Conservation (phyloP, 2,113 vertebrate genomes). For the Brachypodius melanocephalos region DNA sequence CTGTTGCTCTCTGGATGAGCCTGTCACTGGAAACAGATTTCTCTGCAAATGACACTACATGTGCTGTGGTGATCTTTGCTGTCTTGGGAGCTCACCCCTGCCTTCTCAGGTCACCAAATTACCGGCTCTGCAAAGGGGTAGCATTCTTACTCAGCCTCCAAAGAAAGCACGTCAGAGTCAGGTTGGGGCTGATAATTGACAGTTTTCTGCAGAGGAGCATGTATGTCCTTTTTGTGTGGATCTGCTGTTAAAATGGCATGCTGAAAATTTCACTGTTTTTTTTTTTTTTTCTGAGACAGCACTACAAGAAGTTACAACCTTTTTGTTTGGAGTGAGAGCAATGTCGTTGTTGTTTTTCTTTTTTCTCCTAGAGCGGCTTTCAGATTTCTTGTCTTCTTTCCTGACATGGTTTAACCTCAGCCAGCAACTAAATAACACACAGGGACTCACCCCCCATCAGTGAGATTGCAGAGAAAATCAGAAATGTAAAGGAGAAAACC, state of each 20-base stretch:
- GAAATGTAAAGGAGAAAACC: background rate
- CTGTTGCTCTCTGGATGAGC: background rate
- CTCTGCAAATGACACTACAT: background rate
- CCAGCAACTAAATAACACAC: background rate
- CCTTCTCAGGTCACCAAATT: background rate
- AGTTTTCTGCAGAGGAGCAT: background rate
- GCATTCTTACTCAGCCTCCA: background rate
- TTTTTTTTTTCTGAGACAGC: background rate
- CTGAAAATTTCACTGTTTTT: background rate
- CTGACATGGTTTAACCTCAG: background rate
- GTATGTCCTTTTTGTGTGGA: background rate
- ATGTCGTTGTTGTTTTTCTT: background rate
- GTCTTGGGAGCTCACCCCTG: background rate
- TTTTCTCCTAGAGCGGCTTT: background rate
- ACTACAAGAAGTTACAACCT: background rate
- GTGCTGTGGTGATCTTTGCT: background rate
- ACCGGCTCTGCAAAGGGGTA: background rate
- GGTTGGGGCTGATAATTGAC: background rate
- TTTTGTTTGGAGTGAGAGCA: background rate
- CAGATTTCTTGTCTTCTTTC: background rate
- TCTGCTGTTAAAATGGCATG: background rate
- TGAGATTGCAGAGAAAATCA: fast-evolving
- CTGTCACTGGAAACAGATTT: background rate
- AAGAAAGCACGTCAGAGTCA: background rate
- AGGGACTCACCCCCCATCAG: background rate